Conservation (phyloP, 2,888 invertebrate species). For the Dasypolia templi region DNA sequence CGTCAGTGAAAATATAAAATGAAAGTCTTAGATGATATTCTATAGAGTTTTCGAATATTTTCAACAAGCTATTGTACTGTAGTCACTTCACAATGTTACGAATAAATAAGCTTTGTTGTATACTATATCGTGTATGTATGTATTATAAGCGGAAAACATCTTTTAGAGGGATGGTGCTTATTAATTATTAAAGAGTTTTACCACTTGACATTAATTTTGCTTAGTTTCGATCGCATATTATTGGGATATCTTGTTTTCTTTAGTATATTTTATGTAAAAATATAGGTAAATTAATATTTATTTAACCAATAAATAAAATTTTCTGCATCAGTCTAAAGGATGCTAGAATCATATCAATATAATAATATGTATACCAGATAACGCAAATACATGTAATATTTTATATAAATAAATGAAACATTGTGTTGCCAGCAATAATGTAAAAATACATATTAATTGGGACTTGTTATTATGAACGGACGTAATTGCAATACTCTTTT, state of each 20-base stretch:
- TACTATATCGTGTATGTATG: slow-evolving; percentile 67
- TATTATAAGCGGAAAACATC: slow-evolving; percentile 58
- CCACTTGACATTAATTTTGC: slow-evolving; percentile 9
- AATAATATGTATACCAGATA: slow-evolving; percentile 60
- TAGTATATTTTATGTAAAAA: slow-evolving; percentile 4
- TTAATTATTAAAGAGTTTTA: slow-evolving; percentile 7
- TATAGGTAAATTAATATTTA: neutral
- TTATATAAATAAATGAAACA: slow-evolving; percentile 45
- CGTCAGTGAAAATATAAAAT: slow-evolving; percentile 35
- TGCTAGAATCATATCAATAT: slow-evolving; percentile 70
- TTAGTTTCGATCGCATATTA: slow-evolving; percentile 13
- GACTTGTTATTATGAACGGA: slow-evolving; percentile 63
- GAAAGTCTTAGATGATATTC: slow-evolving; percentile 48
- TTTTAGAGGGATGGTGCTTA: slow-evolving; percentile 48
- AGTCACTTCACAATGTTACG: slow-evolving; percentile 48
- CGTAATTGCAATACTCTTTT: slow-evolving; percentile 71
- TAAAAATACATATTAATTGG: slow-evolving; percentile 51
- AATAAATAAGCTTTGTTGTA: slow-evolving; percentile 65
- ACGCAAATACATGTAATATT: slow-evolving; percentile 53
- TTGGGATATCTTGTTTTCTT: slow-evolving; percentile 13
- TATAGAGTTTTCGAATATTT: slow-evolving; percentile 62
- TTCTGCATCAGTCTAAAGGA: slow-evolving; percentile 54
- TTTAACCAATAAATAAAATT: neutral
- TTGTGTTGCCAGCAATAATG: slow-evolving; percentile 63
- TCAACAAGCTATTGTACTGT: slow-evolving; percentile 58